phyloP scores from a whole-genome alignment of 2,113 vertebrate species.

The Todiramphus saurophagus region DNA sequence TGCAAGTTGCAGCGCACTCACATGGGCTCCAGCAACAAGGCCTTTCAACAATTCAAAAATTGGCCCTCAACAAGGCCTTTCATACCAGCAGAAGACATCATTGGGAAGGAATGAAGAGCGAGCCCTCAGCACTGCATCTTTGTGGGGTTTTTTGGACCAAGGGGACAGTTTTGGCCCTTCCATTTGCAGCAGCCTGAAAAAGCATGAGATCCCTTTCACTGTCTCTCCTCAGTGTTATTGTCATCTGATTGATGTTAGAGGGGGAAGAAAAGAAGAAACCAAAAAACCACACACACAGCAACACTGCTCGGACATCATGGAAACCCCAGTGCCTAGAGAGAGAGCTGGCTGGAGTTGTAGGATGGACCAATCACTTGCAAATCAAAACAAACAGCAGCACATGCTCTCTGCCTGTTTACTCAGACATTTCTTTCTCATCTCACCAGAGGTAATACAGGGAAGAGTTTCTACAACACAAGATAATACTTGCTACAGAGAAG shows the following conservation, averaged over 20 bases:
- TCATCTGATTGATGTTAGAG: neutral
- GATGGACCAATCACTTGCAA: neutral
- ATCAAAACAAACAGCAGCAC: neutral
- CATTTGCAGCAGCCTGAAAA: neutral
- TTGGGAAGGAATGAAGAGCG: neutral
- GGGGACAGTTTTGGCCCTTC: neutral
- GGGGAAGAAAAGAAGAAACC: neutral
- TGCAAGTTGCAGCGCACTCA: rapidly evolving
- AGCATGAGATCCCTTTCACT: neutral
- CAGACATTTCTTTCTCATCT: neutral
- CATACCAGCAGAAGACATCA: neutral
- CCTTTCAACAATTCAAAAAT: no score
- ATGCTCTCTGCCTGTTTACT: neutral
- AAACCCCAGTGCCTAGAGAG: neutral
- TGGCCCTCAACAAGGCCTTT: neutral
- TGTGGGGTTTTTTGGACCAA: neutral
- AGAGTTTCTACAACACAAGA: conserved; percentile 12
- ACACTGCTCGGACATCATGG: rapidly evolving
- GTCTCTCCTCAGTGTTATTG: neutral
- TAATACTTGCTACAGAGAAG: conserved; percentile 24
- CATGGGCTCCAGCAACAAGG: neutral
- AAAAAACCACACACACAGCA: neutral
- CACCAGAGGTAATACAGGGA: conserved; percentile 5
- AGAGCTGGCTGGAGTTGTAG: neutral
- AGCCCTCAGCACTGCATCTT: neutral